These are phyloP conservation scores for Campoletis raptor DNA, from an alignment of 2,888 invertebrate species.

Conservation along the genomic window DNA sequence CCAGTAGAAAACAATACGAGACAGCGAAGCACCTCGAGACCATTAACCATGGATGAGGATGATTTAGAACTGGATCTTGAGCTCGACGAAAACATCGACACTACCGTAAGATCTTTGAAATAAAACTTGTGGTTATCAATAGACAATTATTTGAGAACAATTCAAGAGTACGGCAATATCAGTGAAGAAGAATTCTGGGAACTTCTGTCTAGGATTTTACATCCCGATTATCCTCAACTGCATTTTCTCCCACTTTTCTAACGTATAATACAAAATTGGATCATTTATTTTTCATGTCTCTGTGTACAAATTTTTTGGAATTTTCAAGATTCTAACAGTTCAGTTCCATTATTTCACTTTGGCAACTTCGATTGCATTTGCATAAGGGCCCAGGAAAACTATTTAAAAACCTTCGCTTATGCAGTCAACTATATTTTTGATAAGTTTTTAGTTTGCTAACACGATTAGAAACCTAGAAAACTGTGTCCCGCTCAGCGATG, in stretches of 20 bases:
- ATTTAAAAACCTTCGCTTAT: too few relatives aligned
- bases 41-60: constrained; percentile 85
- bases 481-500: neutral
- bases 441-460: too few relatives aligned
- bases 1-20: constrained; percentile 72
- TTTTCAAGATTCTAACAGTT: neutral
- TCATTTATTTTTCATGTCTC: too few relatives aligned
- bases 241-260: neutral
- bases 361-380: too few relatives aligned
- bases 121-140: neutral
- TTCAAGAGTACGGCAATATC: too few relatives aligned
- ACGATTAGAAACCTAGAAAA: neutral
- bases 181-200: too few relatives aligned
- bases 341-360: neutral
- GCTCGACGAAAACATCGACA: constrained; percentile 92
- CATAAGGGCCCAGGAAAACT: neutral
- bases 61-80: constrained; percentile 94
- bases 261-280: too few relatives aligned
- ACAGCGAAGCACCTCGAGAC: constrained; percentile 78
- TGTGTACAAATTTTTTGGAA: too few relatives aligned
- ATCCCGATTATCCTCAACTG: too few relatives aligned
- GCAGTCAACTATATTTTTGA: too few relatives aligned
- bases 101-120: constrained; percentile 86
- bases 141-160: neutral
- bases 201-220: too few relatives aligned